Evolutionary conservation across 2,888 invertebrate genomes (phyloP), one percentile per base, ranked within the genome.

Genomic region (Onthophagus sagittarius): DNA sequence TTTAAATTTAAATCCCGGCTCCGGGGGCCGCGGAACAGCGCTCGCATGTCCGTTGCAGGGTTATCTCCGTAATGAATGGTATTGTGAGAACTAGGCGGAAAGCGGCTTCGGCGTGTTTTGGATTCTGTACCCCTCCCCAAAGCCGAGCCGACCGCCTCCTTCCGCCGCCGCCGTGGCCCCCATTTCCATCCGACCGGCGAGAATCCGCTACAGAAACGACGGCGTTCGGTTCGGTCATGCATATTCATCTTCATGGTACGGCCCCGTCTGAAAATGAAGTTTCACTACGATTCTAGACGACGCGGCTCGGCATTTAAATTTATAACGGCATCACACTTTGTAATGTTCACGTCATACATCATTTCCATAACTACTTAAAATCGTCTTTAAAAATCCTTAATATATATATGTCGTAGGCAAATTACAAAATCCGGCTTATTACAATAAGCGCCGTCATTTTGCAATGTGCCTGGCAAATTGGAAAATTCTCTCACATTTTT

Each of bases 41-140:
- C 67, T 67, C 23, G 67, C 67, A 67, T 67, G 67, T 67, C 67
- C 67, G 67, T n/a, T 31, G 67, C 67, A 67, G 31, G 67, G 67
- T 67, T 67, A 67, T 67, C 67, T 67, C 32, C 32, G 32, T 67
- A 67, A 67, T 67, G 67, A 67, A 67, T 67, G 67, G 67, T 67
- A 67, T 67, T 67, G 67, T 67, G 67, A 67, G 67, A 67, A 67
- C 67, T 32, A 32, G 67, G 67, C 67, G 67, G 67, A 53, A 53
- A 53, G 39, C 39, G 39, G 39, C 39, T 53, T 32, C 67, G 67
- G 23, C 67, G 67, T 67, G 67, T 67, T 67, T 67, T 67, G 67
- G 67, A 67, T n/a, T 67, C 67, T 32, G n/a, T 23, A 32, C 31
- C 32, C n/a, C 23, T n/a, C 67, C 67, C 23, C 23, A 31, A 67